Percentiles rank a stretch among this genome's conserved stretches.
These are phyloP conservation scores for Paramisgurnus dabryanus DNA, from an alignment of 2,113 vertebrate species.

Conservation along the genomic window DNA sequence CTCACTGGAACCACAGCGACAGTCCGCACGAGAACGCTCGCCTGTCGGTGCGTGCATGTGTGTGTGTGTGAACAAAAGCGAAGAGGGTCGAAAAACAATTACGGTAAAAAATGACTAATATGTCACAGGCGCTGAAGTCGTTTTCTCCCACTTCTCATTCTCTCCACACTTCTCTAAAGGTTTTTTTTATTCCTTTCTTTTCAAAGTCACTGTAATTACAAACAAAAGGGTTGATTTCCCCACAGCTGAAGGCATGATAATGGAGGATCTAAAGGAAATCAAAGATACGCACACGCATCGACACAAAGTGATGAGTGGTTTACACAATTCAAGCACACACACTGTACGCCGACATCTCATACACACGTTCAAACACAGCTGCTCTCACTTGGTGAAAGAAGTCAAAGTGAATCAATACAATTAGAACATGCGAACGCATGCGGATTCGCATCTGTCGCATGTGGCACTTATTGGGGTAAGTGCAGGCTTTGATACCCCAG, in stretches of 20 bases:
- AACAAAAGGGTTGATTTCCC: slow-evolving; percentile 76
- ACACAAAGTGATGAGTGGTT: slow-evolving; percentile 72
- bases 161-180: slow-evolving; percentile 54
- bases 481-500: background rate
- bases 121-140: slow-evolving; percentile 72
- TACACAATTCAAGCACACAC: slow-evolving; percentile 72
- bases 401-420: slow-evolving; percentile 19
- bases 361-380: slow-evolving; percentile 55
- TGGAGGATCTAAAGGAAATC: slow-evolving; percentile 66
- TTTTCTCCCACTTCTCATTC: slow-evolving; percentile 64
- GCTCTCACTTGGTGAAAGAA: slow-evolving; percentile 43
- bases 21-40: slow-evolving; percentile 50
- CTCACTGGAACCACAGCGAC: slow-evolving; percentile 50
- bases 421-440: background rate
- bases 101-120: slow-evolving; percentile 82
- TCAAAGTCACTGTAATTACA: slow-evolving; percentile 76
- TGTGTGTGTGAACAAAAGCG: slow-evolving; percentile 59
- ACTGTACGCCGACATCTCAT: slow-evolving; percentile 33
- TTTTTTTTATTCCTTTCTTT: slow-evolving; percentile 67
- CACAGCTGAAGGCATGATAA: slow-evolving; percentile 77
- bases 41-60: slow-evolving; percentile 32
- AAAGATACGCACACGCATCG: slow-evolving; percentile 58
- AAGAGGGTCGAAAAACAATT: slow-evolving; percentile 79
- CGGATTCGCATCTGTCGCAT: background rate
- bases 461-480: background rate